These are phyloP conservation scores for Lasioglossum vierecki DNA, from an alignment of 2,888 invertebrate species.

Conservation along the genomic window DNA sequence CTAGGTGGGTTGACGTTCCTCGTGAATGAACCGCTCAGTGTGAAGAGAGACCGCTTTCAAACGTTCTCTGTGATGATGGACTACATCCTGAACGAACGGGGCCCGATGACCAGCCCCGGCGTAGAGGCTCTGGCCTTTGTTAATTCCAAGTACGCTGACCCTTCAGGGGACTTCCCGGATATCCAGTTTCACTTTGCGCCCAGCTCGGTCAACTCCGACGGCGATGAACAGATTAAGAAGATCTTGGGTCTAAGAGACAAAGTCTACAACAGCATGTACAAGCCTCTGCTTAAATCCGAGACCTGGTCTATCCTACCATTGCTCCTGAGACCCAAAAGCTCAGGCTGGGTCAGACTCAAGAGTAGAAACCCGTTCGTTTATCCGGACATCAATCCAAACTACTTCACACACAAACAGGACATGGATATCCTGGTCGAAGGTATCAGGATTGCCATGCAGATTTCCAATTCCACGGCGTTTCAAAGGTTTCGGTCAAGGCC, in stretches of 20 bases:
- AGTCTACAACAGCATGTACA: constrained; percentile 93
- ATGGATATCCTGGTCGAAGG: constrained; percentile 92
- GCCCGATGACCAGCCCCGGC: constrained; percentile 92
- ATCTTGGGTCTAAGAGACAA: constrained; percentile 91
- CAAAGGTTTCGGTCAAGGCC: constrained; percentile 92
- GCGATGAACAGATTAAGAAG: constrained; percentile 91
- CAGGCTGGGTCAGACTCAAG: constrained; percentile 93
- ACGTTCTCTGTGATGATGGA: constrained; percentile 91
- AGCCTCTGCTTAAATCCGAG: constrained; percentile 91
- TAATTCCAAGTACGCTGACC: constrained; percentile 94
- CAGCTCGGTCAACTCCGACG: constrained; percentile 93
- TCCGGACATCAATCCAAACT: constrained; percentile 96
- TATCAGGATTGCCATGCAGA: constrained; percentile 92
- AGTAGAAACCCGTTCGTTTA: constrained; percentile 92
- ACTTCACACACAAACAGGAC: constrained; percentile 94
- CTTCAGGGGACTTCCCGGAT: constrained; percentile 91
- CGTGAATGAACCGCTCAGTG: constrained; percentile 91
- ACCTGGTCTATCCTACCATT: constrained; percentile 94
- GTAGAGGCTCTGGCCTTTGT: constrained; percentile 95
- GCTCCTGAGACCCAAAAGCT: constrained; percentile 93
- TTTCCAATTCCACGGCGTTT: constrained; percentile 92
- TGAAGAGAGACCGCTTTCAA: constrained; percentile 91
- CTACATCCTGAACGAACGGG: constrained; percentile 91
- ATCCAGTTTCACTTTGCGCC: constrained; percentile 95
- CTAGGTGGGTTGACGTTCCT: constrained; percentile 93